A percentile compares a stretch with the other conserved stretches of the same genome.
Evolutionary conservation across 2,888 invertebrate genomes (phyloP).

Genomic region (Latrodectus hesperus): DNA sequence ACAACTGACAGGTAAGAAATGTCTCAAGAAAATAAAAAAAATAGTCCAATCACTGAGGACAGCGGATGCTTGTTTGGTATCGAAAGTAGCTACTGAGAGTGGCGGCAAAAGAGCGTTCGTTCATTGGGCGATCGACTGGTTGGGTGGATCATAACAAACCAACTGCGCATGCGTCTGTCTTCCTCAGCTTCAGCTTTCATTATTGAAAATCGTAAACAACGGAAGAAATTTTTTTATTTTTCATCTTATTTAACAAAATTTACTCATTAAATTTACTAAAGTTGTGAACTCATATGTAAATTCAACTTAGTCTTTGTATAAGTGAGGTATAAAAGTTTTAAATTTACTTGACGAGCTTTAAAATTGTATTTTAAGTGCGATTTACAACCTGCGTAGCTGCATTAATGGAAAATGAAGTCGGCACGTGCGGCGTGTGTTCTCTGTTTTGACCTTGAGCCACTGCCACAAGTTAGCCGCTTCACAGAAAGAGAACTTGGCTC

Average conservation of each 20-base stretch:
- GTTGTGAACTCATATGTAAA: background rate
- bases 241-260: background rate
- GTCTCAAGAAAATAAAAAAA: background rate
- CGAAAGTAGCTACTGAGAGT: conserved; percentile 52
- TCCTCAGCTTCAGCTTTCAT: conserved; percentile 1
- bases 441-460: conserved; percentile 66
- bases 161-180: conserved; percentile 49
- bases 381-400: conserved; percentile 47
- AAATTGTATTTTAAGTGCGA: background rate
- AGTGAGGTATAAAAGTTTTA: background rate
- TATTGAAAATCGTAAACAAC: conserved; percentile 64
- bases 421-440: conserved; percentile 65
- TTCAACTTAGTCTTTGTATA: background rate
- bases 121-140: conserved; percentile 48
- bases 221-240: background rate
- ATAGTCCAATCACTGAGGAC: background rate
- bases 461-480: conserved; percentile 63
- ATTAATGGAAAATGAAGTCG: conserved; percentile 44
- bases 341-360: background rate
- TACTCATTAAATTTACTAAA: background rate
- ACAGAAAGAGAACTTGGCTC: conserved; percentile 25
- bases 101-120: conserved; percentile 50
- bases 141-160: conserved; percentile 51
- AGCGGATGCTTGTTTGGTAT: conserved; percentile 6
- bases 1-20: conserved; percentile 25